Evolutionary conservation across 2,888 invertebrate species (phyloP).

Genomic region (Fragum sueziense): DNA sequence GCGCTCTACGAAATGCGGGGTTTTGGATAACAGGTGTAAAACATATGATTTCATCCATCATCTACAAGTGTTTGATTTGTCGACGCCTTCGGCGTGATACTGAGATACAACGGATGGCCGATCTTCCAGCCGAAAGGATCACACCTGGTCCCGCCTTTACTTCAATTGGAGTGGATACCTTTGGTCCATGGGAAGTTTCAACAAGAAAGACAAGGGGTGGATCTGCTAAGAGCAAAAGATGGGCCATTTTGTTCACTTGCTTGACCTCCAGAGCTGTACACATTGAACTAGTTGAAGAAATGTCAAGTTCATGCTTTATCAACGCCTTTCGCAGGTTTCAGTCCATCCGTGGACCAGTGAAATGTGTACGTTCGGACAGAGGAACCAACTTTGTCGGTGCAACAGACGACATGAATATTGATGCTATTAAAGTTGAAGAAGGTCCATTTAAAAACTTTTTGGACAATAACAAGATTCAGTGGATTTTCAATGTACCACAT

Average conservation of each 20-base stretch:
- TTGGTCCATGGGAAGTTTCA: background rate
- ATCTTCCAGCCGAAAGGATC: background rate
- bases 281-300: background rate
- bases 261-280: background rate
- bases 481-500: constrained; percentile 41
- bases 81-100: background rate
- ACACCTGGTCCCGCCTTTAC: background rate
- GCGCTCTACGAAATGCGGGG: background rate
- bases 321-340: background rate
- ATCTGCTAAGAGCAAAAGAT: background rate
- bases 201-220: background rate
- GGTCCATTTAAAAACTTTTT: background rate
- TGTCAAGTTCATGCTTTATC: background rate
- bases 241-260: background rate
- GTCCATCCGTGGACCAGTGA: background rate
- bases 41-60: background rate
- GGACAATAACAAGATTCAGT: constrained; percentile 6
- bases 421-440: constrained; percentile 3
- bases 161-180: background rate
- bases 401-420: background rate
- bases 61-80: background rate
- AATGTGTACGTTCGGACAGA: constrained; percentile 14
- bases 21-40: constrained; percentile 1
- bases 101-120: background rate
- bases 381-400: constrained; percentile 20